Evolutionary conservation across 2,113 vertebrate genomes (phyloP).

Genomic region (Ranitomeya imitator): DNA sequence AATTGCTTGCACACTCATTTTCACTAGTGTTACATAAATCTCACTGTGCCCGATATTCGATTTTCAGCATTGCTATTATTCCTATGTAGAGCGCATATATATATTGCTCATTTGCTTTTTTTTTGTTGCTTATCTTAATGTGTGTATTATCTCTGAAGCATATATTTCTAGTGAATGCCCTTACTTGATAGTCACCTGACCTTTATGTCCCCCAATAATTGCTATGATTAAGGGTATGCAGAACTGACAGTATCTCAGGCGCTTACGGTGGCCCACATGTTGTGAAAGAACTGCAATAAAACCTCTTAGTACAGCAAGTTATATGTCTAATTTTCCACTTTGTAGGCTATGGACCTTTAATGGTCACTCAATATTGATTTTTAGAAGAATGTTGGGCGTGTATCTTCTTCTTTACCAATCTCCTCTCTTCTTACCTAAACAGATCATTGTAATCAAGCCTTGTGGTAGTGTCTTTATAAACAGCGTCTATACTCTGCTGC

Average conservation of each 20-base stretch:
- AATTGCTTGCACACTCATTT: too few species aligned
- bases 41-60: too few species aligned
- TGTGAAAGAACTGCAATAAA: not conserved
- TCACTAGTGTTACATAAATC: too few species aligned
- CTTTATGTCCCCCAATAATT: not conserved
- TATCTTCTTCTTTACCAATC: not conserved
- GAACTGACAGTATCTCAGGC: not conserved
- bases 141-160: too few species aligned
- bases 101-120: not conserved
- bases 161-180: too few species aligned
- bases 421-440: conserved; percentile 38
- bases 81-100: too few species aligned
- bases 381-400: too few species aligned
- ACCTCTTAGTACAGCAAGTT: not conserved
- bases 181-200: too few species aligned
- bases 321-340: not conserved
- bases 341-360: too few species aligned
- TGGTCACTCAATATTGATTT: too few species aligned
- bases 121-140: too few species aligned
- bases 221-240: not conserved
- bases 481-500: conserved; percentile 79
- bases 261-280: not conserved
- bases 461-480: conserved; percentile 81
- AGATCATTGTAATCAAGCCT: conserved; percentile 79
- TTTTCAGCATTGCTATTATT: too few species aligned